A percentile compares a stretch with the other conserved stretches of the same genome.
Conservation (phyloP, 2,888 invertebrate genomes). For the Orchesellides sinensis region DNA sequence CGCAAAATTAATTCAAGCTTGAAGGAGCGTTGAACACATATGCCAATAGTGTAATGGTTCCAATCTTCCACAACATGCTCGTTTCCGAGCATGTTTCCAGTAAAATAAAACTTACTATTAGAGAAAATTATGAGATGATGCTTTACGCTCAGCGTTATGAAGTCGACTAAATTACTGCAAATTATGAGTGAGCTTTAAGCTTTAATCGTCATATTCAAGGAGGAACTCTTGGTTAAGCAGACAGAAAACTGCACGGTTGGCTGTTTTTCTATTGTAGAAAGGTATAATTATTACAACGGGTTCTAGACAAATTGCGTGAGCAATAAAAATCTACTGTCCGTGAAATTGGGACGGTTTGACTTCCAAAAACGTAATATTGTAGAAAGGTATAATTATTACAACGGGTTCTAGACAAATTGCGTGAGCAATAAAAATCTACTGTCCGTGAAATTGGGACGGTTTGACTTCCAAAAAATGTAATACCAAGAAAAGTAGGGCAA, state of each 20-base stretch:
- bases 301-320: constrained; percentile 7
- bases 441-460: constrained; percentile 20
- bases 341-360: constrained; percentile 6
- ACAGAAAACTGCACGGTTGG: neutral
- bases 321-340: constrained; percentile 30
- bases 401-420: constrained; percentile 9
- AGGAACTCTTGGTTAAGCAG: neutral
- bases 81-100: constrained; percentile 23
- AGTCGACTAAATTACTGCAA: neutral
- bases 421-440: constrained; percentile 23
- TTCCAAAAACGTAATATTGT: too few species aligned
- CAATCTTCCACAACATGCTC: neutral
- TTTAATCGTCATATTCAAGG: too few species aligned
- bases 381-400: neutral
- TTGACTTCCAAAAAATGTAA: too few species aligned
- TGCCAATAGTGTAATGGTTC: constrained; percentile 6
- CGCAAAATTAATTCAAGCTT: neutral
- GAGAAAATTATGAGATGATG: neutral
- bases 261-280: neutral
- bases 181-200: neutral
- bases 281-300: neutral
- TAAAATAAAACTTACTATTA: neutral
- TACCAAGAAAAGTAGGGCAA: too few species aligned
- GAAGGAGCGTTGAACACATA: constrained; percentile 21
- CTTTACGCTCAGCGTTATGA: neutral